Conservation (phyloP, 2,888 invertebrate genomes). For the Bombylius major region DNA sequence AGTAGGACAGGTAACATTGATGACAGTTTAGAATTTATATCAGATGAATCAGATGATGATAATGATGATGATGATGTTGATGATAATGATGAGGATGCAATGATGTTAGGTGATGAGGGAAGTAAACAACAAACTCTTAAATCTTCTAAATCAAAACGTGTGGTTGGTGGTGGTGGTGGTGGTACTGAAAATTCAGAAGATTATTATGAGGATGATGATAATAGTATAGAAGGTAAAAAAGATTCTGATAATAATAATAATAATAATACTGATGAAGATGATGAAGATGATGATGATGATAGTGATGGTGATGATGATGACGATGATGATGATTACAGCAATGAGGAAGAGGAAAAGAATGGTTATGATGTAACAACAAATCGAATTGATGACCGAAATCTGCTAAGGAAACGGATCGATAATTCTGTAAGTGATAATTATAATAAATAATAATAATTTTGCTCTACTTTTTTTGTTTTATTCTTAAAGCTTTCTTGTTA, state of each 20-base stretch:
- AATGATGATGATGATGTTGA: background rate
- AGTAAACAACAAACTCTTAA: background rate
- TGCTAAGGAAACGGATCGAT: conserved; percentile 20
- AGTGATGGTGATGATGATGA: conserved; percentile 16
- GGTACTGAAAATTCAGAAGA: conserved; percentile 1
- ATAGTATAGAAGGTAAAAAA: background rate
- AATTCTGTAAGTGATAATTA: conserved; percentile 1
- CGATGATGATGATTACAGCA: conserved; percentile 22
- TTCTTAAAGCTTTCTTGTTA: too few species aligned
- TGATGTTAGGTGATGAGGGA: background rate
- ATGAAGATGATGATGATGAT: conserved; percentile 17
- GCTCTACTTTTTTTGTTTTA: too few species aligned
- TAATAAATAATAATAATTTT: too few species aligned
- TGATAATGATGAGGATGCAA: background rate
- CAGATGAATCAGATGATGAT: background rate
- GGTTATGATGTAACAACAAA: conserved; percentile 30
- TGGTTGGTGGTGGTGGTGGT: background rate
- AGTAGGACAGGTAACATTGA: background rate
- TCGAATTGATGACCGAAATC: conserved; percentile 32
- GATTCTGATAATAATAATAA: conserved; percentile 14
- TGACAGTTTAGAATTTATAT: background rate
- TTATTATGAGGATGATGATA: background rate
- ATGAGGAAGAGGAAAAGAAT: conserved; percentile 28
- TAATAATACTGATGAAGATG: conserved; percentile 17
- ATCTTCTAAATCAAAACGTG: background rate